Percentiles rank a stretch among this genome's conserved stretches.
phyloP scores from a whole-genome alignment of 1,140 invertebrate species.

The Berghia stephanieae region DNA sequence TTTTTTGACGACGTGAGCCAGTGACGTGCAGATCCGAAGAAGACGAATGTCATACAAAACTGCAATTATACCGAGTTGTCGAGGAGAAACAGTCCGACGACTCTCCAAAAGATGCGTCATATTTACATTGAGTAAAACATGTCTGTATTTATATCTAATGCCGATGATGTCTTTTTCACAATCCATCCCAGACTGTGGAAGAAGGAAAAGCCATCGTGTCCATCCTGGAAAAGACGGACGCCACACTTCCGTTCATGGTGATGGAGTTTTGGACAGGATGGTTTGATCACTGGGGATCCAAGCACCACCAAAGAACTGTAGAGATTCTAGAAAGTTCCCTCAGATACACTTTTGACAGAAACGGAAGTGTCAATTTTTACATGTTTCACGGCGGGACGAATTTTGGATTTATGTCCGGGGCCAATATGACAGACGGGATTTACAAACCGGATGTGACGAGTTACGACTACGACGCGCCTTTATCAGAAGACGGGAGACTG shows the following conservation, averaged over 20 bases:
- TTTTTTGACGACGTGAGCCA: too few relatives aligned
- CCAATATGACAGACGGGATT: conserved; percentile 61
- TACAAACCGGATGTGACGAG: conserved; percentile 67
- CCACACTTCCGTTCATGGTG: conserved; percentile 72
- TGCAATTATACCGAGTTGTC: too few relatives aligned
- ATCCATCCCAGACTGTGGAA: conserved; percentile 27
- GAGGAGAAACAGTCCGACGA: too few relatives aligned
- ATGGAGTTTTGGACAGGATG: conserved; percentile 77
- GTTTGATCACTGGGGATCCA: conserved; percentile 73
- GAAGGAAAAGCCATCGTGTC: conserved; percentile 38
- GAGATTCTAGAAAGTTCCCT: background rate
- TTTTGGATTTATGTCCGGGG: conserved; percentile 76
- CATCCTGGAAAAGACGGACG: too few relatives aligned
- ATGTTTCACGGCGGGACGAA: conserved; percentile 80
- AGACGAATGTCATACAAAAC: too few relatives aligned
- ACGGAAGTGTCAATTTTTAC: conserved; percentile 72
- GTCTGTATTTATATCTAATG: too few relatives aligned
- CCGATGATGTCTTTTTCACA: too few relatives aligned
- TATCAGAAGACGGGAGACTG: conserved; percentile 68
- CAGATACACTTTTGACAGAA: background rate
- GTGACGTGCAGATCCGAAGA: too few relatives aligned
- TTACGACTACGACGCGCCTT: conserved; percentile 68
- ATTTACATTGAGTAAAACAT: too few relatives aligned
- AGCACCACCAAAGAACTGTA: background rate
- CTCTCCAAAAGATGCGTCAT: too few relatives aligned